Evolutionary conservation across 2,888 invertebrate species (phyloP), one percentile per base, ranked within the genome.

Genomic region (Drosophila lutescens): DNA sequence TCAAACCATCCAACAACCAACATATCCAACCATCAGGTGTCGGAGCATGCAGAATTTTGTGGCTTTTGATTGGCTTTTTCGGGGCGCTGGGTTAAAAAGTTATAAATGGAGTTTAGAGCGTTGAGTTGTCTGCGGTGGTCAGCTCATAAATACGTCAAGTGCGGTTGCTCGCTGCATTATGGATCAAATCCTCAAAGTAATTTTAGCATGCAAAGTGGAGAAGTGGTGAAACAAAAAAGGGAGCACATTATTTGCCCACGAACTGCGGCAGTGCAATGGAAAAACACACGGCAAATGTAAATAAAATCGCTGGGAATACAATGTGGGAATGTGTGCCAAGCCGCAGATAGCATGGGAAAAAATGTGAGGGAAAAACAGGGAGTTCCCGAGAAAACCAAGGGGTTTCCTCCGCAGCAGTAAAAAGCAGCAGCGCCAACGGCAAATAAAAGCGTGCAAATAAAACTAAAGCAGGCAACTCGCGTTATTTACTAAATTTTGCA

Each of bases 211-310:
- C 77, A 79, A 87, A 77, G 77, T 62, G 63, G 15, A 38, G 44
- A 6, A 4, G 1, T 0, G 26, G 26, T 2, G 6, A 0, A 26
- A 26, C 26, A 26, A 26, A 49, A 38, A 49, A 26, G 53, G 26
- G 53, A 57, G 69, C 43, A 47, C 50, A 46, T 44, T 83, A 83
- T 82, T 85, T 88, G 71, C 67, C 47, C 65, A 76, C 81, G 65
- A 76, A 86, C 78, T 84, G 88, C 84, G 86, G 87, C 88, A 84
- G 74, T 86, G 86, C 86, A 88, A 82, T 86, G 87, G 80, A 77
- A 80, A 62, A 61, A 81, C 67, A 80, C 73, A 81, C 77, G 77
- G 81, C 77, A 85, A 84, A 86, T 87, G 79, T 79, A 88, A 84
- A 87, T 87, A 85, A 88, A 75, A 87, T 88, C 77, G 87, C 74